Evolutionary conservation across 1,140 invertebrate genomes (phyloP).

Genomic region (Homalodisca vitripennis): DNA sequence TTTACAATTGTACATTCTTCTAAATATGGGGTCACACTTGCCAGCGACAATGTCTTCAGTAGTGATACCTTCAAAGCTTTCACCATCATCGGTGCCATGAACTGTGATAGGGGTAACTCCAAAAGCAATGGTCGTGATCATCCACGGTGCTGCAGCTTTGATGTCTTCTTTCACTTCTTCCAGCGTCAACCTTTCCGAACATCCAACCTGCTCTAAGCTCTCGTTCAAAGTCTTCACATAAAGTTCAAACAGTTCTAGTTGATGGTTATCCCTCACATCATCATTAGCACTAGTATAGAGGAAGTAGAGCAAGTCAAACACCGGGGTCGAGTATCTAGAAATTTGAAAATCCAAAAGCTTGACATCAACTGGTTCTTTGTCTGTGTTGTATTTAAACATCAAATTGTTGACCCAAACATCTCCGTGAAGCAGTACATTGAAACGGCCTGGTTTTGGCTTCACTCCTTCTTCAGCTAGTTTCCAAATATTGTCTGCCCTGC

Average conservation of each 20-base stretch:
- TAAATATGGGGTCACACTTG: too few species aligned
- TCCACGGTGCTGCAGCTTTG: neutral
- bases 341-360: constrained; percentile 30
- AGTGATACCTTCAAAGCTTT: too few species aligned
- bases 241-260: neutral
- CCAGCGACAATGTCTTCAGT: too few species aligned
- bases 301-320: constrained; percentile 34
- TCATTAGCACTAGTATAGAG: constrained; percentile 29
- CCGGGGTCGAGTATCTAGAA: constrained; percentile 25
- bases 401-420: constrained; percentile 40
- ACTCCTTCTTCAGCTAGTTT: neutral
- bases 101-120: too few species aligned
- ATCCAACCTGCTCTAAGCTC: neutral
- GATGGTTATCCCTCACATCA: neutral
- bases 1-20: too few species aligned
- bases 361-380: neutral
- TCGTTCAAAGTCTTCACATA: constrained; percentile 5
- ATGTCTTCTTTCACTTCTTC: constrained; percentile 6
- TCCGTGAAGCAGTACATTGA: constrained; percentile 33
- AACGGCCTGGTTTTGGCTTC: neutral
- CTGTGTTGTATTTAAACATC: constrained; percentile 29
- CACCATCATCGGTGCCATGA: too few species aligned
- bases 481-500: neutral
- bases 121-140: too few species aligned
- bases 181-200: neutral